These are phyloP conservation scores for Homarus americanus DNA, from an alignment of 1,140 invertebrate genomes.

Conservation along the genomic window DNA sequence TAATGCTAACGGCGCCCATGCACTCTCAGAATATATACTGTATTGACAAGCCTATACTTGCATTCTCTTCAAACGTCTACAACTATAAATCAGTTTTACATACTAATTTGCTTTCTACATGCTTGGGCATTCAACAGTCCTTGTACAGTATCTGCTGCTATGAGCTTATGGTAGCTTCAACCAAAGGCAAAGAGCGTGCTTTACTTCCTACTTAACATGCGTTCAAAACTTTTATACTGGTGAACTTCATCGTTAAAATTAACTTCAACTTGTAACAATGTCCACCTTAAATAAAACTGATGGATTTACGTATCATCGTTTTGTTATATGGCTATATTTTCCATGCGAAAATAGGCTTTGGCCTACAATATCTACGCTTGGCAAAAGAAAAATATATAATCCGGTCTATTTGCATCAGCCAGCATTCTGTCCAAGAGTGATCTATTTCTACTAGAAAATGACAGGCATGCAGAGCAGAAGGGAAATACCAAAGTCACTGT, in stretches of 20 bases:
- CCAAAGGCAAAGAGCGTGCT: slow-evolving; percentile 1
- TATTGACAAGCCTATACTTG: not conserved
- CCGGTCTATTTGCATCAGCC: slow-evolving; percentile 3
- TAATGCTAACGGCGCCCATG: no score
- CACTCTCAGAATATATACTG: not conserved
- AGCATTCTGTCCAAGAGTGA: slow-evolving; percentile 47
- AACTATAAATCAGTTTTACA: not conserved
- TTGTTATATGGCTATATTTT: not conserved
- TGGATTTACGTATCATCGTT: not conserved
- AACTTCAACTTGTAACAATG: not conserved
- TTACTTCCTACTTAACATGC: not conserved
- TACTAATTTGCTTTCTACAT: not conserved
- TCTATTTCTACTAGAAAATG: slow-evolving; percentile 54
- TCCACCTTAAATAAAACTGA: not conserved
- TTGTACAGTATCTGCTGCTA: not conserved
- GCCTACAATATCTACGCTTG: not conserved
- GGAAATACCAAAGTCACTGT: slow-evolving; percentile 68
- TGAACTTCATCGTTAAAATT: not conserved
- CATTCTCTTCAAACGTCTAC: not conserved
- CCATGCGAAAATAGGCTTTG: not conserved
- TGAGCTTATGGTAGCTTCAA: not conserved
- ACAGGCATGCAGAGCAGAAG: slow-evolving; percentile 62
- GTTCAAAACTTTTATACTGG: not conserved
- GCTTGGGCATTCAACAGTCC: slow-evolving; percentile 3
- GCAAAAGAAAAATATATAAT: not conserved